Evolutionary conservation across 2,113 vertebrate species (phyloP), one percentile per base, ranked within the genome.

Genomic region (Psammodynastes pulverulentus): DNA sequence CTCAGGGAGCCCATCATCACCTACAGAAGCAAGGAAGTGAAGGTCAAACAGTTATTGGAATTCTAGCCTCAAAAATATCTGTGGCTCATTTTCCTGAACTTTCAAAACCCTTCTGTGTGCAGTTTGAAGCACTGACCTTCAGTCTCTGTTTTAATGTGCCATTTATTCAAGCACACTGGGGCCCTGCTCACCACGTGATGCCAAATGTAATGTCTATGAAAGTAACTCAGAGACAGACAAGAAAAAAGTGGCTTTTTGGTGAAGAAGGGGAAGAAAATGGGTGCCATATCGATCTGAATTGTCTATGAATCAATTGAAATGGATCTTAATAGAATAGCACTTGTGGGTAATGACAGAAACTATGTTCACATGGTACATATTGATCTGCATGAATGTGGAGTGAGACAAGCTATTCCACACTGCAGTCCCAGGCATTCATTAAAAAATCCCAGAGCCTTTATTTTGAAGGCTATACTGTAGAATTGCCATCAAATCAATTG

Each of bases 41-140:
- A 96, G 96, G 97, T 97, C 97, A 97, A 53, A 95, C 94, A 91
- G 94, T 94, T 96, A 93, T 95, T 95, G 96, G 95, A 95, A 87
- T 93, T 90, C 88, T 91, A 94, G 92, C 84, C 90, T 94, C 67
- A 96, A 94, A 95, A 94, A 90, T 94, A 95, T 93, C 96, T 96
- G 94, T 79, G 95, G 94, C 91, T 90, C 86, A 85, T 95, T 95
- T 96, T 91, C 86, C 90, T 90, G 89, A 84, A 94, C 43, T 95
- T 95, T 93, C 91, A 95, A 93, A 46, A 88, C 93, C 94, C 96
- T 95, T 91, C 95, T 89, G 91, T 95, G 93, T 96, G 95, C 94
- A 96, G 93, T 97, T 94, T 96, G 92, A 91, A 90, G 89, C 17
- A 85, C 90, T 93, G 48, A 46, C n/a, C 67, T 92, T 96, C 92